Evolutionary conservation across 2,113 vertebrate genomes (phyloP).

Genomic region (Rhynchomys soricoides): DNA sequence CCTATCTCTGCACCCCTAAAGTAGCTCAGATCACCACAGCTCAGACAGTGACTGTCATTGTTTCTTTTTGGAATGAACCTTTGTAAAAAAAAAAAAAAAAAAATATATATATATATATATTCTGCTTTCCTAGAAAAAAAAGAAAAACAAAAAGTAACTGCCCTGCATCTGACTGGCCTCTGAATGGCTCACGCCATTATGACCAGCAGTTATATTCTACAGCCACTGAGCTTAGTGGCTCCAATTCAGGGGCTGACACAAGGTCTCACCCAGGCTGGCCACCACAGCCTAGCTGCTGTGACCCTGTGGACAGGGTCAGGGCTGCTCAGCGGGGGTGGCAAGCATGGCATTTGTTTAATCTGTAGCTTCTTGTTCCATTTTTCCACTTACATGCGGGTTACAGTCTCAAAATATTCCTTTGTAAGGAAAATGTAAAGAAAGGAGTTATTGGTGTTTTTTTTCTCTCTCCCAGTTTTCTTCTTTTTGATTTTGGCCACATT

Average conservation of each 20-base stretch:
- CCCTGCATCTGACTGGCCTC: background rate
- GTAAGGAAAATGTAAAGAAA: background rate
- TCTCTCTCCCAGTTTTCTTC: background rate
- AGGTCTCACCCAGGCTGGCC: background rate
- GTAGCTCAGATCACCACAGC: background rate
- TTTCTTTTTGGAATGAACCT: background rate
- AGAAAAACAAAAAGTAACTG: background rate
- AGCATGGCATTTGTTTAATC: background rate
- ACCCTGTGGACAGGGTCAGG: background rate
- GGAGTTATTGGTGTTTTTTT: background rate
- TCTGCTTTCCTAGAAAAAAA: background rate
- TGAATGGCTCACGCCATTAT: no score
- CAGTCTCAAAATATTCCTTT: background rate
- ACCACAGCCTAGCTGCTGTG: background rate
- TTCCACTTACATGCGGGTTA: background rate
- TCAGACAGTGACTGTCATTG: background rate
- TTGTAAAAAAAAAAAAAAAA: background rate
- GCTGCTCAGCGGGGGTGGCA: rapidly evolving
- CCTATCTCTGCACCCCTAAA: background rate
- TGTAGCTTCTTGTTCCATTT: background rate
- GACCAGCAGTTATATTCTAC: background rate
- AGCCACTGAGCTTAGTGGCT: background rate
- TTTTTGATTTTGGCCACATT: background rate
- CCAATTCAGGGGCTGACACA: background rate
- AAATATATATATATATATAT: background rate